phyloP scores from a whole-genome alignment of 2,888 invertebrate species.

The Crossocerus cetratus region DNA sequence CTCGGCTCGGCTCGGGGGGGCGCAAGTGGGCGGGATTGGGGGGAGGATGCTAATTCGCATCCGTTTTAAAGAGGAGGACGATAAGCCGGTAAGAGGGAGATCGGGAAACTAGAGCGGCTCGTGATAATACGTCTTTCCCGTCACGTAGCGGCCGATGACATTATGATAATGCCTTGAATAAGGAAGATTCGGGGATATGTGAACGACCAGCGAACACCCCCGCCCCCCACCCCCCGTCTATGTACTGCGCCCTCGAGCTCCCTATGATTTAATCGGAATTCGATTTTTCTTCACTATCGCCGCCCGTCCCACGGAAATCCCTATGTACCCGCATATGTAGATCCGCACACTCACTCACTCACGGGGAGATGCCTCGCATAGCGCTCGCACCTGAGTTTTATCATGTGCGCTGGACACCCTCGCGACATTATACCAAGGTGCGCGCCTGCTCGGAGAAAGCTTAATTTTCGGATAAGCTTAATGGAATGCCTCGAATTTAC shows the following conservation, averaged over 20 bases:
- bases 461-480: slow-evolving; percentile 36
- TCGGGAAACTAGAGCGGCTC: slow-evolving; percentile 59
- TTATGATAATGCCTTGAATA: slow-evolving; percentile 74
- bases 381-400: neutral
- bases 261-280: slow-evolving; percentile 43
- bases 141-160: slow-evolving; percentile 73
- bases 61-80: slow-evolving; percentile 52
- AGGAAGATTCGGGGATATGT: slow-evolving; percentile 69
- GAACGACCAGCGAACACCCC: slow-evolving; percentile 64
- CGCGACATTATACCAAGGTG: no score
- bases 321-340: neutral
- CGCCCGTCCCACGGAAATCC: neutral
- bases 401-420: neutral
- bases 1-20: neutral
- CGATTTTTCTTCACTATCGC: slow-evolving; percentile 33
- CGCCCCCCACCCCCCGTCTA: no score
- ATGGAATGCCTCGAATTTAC: slow-evolving; percentile 51
- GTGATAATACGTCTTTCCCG: slow-evolving; percentile 73
- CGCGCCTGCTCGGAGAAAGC: neutral
- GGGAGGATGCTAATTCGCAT: slow-evolving; percentile 54
- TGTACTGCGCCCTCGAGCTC: slow-evolving; percentile 8
- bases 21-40: neutral
- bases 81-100: slow-evolving; percentile 56
- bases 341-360: no score
- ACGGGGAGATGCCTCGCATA: no score